Evolutionary conservation across 2,113 vertebrate genomes (phyloP).

Genomic region (Chamaea fasciata): DNA sequence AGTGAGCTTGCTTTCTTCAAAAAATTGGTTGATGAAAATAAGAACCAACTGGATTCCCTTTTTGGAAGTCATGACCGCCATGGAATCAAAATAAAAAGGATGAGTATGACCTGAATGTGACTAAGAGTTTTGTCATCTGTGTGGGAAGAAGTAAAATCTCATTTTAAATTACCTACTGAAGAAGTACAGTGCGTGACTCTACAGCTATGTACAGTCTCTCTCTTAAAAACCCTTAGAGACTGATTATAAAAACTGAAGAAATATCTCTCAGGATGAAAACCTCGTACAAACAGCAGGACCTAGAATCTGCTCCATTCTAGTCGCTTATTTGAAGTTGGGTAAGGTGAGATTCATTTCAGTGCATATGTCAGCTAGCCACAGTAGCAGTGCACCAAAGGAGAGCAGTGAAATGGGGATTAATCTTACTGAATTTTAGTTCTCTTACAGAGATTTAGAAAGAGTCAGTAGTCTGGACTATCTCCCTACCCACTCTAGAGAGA

Average conservation of each 20-base stretch:
- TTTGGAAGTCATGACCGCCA: not conserved
- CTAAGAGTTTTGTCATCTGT: not conserved
- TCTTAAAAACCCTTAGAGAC: not conserved
- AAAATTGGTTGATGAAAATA: not conserved
- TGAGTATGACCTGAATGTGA: not conserved
- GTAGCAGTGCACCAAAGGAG: not conserved
- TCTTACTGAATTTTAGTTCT: not conserved
- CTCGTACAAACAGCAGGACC: not conserved
- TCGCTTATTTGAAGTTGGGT: not conserved
- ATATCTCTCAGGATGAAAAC: not conserved
- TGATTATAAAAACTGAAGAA: not conserved
- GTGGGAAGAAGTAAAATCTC: constrained; percentile 9
- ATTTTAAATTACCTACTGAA: constrained; percentile 12
- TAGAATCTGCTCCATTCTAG: not conserved
- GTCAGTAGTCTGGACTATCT: not conserved
- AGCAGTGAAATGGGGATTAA: not conserved
- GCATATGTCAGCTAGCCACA: not conserved
- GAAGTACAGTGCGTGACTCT: not conserved
- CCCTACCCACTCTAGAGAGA: not conserved
- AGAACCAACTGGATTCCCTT: not conserved
- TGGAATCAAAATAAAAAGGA: not conserved
- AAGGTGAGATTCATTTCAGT: not conserved
- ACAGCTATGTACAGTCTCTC: not conserved
- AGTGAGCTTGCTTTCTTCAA: not conserved
- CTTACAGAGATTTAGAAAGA: not conserved